A percentile compares a stretch with the other conserved stretches of the same genome.
phyloP scores from a whole-genome alignment of 2,797 vertebrate species.

The Fundulus diaphanus region DNA sequence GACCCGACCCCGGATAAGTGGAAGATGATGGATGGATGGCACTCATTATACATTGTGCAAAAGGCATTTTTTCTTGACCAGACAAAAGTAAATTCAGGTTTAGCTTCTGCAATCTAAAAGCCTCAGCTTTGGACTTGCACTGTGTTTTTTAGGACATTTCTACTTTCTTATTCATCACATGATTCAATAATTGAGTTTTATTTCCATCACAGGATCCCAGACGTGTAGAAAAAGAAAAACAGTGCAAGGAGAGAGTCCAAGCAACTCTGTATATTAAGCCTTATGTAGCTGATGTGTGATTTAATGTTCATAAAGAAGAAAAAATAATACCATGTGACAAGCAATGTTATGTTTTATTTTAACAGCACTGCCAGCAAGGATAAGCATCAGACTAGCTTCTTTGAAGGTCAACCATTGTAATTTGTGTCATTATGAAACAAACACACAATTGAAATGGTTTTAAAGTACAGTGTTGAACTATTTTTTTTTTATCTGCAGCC shows the following conservation, averaged over 20 bases:
- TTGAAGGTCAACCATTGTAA: conserved; percentile 15
- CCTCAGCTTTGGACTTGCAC: too few relatives aligned
- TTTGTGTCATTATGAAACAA: conserved; percentile 40
- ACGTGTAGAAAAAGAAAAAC: neutral
- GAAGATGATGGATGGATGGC: too few relatives aligned
- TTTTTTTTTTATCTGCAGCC: conserved; percentile 57
- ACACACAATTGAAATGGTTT: conserved; percentile 29
- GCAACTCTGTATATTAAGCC: too few relatives aligned
- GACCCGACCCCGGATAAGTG: too few relatives aligned
- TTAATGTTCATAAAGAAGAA: conserved; percentile 2
- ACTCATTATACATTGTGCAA: too few relatives aligned
- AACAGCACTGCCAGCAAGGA: conserved; percentile 1
- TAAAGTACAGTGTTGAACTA: conserved; percentile 24
- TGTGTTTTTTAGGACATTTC: too few relatives aligned
- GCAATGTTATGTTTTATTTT: neutral
- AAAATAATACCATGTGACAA: conserved; percentile 11
- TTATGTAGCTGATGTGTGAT: neutral
- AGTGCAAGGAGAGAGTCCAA: neutral
- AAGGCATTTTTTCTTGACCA: too few relatives aligned
- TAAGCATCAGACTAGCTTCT: neutral
- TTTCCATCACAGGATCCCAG: neutral
- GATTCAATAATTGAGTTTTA: too few relatives aligned
- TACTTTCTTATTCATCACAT: too few relatives aligned
- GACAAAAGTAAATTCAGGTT: too few relatives aligned
- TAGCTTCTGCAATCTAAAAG: too few relatives aligned